Evolutionary conservation across 64 coral and sea anemone genomes (phyloP), one percentile per base, ranked within the genome.

Genomic region (Montipora cactus): DNA sequence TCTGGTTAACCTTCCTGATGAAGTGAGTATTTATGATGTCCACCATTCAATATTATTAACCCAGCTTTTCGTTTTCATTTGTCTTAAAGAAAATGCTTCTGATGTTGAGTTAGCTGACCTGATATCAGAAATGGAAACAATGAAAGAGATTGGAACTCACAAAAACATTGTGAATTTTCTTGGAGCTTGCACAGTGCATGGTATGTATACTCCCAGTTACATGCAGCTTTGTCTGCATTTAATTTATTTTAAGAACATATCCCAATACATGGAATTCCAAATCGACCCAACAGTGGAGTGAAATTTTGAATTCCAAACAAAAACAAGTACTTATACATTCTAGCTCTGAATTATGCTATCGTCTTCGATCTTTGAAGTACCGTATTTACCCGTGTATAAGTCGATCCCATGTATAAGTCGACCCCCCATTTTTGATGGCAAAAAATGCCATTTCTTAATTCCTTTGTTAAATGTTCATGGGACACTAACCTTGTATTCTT

Each of bases 141-240:
- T 99, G 98, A 99, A 96, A 89, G 78, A 89, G 44, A 99, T 99
- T 53, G 98, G 98, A 15, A 64, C 75, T 71, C 95, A 99, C 79
- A 99, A 92, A 23, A 99, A 99, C 25, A 96, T 99, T 51, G 91
- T 99, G 64, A 99, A 99, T 50, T 93, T 96, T 61, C 75, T 96
- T 25, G 98, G 95, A 49, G 84, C 88, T 5, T 95, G 98, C 20
- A 94, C 98, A 44, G 66, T 94, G 11, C 80, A 96, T 58, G 98
- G 95, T 99, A 81, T 94, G 92, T 55, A 57, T 72, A n/a, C 5
- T 18, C n/a, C 3, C 15, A 44, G 0, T 15, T 15, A 44, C 49
- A 3, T 71, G 8, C 5, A 57, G 11, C 6, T 57, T 1, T 57
- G 5, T 71, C 68, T 71, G 19, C 68, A 23, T 20, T 5, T 23